Conservation (phyloP, 2,113 vertebrate species). For the Centropus bengalensis region DNA sequence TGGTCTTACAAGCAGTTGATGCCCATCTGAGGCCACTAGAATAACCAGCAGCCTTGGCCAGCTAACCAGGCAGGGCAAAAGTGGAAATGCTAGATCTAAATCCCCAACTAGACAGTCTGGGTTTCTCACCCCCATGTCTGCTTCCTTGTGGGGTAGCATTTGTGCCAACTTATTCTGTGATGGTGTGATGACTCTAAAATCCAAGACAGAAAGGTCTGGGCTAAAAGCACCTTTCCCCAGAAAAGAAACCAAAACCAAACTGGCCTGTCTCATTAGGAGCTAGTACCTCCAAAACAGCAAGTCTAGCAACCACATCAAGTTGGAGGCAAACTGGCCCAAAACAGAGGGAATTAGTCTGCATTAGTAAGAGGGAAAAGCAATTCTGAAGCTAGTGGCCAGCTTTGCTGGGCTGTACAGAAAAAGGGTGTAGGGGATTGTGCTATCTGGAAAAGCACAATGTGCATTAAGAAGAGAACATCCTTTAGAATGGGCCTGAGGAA, state of each 20-base stretch:
- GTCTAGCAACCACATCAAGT: background rate
- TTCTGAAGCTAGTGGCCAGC: background rate
- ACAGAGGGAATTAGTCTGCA: background rate
- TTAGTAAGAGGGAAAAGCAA: background rate
- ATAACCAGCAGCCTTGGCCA: background rate
- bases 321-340: background rate
- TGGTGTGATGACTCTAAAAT: background rate
- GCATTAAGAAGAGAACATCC: background rate
- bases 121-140: background rate
- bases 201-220: background rate
- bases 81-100: background rate
- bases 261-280: background rate
- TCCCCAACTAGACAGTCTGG: too few species aligned
- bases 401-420: background rate
- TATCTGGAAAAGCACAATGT: background rate
- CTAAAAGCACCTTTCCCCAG: background rate
- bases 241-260: too few species aligned
- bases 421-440: accelerated
- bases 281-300: background rate
- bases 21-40: background rate
- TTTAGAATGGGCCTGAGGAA: background rate
- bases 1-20: accelerated
- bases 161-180: background rate
- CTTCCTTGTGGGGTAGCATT: background rate
- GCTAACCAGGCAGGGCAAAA: background rate